Base-by-base conservation (phyloP, 2,888 invertebrate genomes). In the Tenthredo notha region DNA sequence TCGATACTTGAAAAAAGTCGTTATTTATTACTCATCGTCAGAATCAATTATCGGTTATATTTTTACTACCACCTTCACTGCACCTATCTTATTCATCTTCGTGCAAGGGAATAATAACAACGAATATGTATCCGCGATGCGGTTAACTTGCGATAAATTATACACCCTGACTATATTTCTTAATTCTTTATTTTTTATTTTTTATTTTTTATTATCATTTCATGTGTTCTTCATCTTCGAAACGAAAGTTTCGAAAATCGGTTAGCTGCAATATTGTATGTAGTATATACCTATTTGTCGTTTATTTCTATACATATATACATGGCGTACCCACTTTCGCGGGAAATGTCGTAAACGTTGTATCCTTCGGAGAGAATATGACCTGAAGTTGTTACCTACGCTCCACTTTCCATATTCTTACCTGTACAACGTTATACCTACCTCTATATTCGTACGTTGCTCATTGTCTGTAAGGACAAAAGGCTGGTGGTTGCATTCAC, bases 351-450 rank as follows among this genome's bases (percentile, higher is more conserved):
- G 54, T 77, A 77, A 77, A 77, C 50, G 25, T 50, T 29, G 33
- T 54, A 77, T 77, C 77, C 77, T 54, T 18, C 18, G 29, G 1
- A 15, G 77, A 50, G 50, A 77, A 54, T 50, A 54, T 77, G 54
- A 29, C 29, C 29, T 15, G 25, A 37, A 29, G 77, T 29, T 9
- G 15, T 9, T 37, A 37, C 33, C 67, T 67, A 15, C 50, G 77
- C 77, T 77, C 77, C 50, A 77, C 77, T 77, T 77, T 77, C 77
- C 47, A 77, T 77, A 77, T 77, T 77, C 77, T 77, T 77, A 77
- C 77, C 77, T 77, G 77, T 54, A 25, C 12, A 29, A 15, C 15
- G 33, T 12, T 70, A 61, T 61, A 61, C 25, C 25, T 29, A 33
- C 12, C 25, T 25, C 15, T n/a, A 1, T 74, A 1, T 74, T 43